Percentiles rank a stretch among this genome's conserved stretches.
Conservation (phyloP, 2,113 vertebrate genomes). For the Gallinago paraguaiae region DNA sequence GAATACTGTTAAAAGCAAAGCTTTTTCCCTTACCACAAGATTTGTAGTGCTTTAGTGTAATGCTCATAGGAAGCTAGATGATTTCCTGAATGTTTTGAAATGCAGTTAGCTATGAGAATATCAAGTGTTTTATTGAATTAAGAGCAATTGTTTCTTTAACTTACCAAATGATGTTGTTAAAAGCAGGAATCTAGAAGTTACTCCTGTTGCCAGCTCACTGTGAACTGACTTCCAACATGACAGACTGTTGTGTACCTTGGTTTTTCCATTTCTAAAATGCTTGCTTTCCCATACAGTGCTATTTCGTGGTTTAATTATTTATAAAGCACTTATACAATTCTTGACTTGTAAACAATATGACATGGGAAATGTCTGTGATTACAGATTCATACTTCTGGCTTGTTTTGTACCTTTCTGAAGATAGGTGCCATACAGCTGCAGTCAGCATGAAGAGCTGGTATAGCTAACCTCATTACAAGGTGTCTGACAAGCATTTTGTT, state of each 20-base stretch:
- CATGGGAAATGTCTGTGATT: background rate
- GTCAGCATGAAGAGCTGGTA: background rate
- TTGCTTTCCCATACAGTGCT: background rate
- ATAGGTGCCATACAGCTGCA: background rate
- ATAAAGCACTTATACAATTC: background rate
- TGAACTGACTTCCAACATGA: background rate
- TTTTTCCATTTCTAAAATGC: background rate
- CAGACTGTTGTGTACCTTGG: background rate
- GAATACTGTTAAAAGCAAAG: background rate
- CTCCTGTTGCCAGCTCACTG: background rate
- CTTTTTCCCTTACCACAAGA: background rate
- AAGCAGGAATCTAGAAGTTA: background rate
- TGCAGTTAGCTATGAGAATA: background rate
- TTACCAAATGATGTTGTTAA: background rate
- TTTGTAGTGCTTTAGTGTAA: background rate
- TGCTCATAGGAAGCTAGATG: background rate
- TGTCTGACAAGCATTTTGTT: slow-evolving; percentile 50
- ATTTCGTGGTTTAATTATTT: background rate
- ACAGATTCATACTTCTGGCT: background rate
- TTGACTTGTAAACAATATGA: background rate
- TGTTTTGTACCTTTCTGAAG: background rate
- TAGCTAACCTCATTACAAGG: slow-evolving; percentile 54
- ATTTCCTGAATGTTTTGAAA: background rate
- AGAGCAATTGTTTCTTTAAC: background rate
- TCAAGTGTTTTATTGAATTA: background rate